Base-by-base conservation (phyloP, 2,113 vertebrate genomes). In the Sinocyclocheilus anophthalmus region DNA sequence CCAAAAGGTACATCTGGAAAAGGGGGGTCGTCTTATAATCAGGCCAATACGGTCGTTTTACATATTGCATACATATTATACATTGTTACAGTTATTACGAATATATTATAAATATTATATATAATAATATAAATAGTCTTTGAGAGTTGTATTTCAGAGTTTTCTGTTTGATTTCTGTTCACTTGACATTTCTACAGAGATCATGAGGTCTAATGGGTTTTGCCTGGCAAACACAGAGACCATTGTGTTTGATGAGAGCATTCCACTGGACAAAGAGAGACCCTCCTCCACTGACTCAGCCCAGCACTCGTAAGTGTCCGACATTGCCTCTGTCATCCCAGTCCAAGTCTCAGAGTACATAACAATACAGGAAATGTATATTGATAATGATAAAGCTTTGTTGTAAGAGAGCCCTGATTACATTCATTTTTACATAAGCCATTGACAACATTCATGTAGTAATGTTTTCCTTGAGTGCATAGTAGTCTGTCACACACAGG, bases 171-270 rank as follows among this genome's bases (percentile, higher is more conserved):
- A 26, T 57, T 81, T 61, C 10, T 55, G 30, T 48, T 59, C 16
- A 42, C 48, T 57, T 55, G 24, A 65, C 48, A 24, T 84, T 81
- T 86, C 80, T 26, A 83, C 91, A 99, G 97, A 99, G 95, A 99
- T 99, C 92, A 99, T 99, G 98, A 90, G 97, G 76, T 98, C 98
- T 7, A 99, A 99, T 75, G 98, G 98, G 42, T 99, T 99, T 91
- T 99, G 97, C 92, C 94, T 99, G 92, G 98, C 98, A 61, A 99
- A 99, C 85, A 99, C 98, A 0, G 97, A 99, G 92, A 99, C 97
- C 0, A 99, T 99, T 22, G 96, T 99, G 3, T 97, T 98, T 78
- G 97, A 99, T 91, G 95, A 97, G 91, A 96, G 92, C 86, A 88
- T 97, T 89, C 95, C 97, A 0, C 95, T 96, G 0, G 96, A 97